A percentile compares a stretch with the other conserved stretches of the same genome.
Evolutionary conservation across 2,797 vertebrate genomes (phyloP).

Genomic region (Miichthys miiuy): DNA sequence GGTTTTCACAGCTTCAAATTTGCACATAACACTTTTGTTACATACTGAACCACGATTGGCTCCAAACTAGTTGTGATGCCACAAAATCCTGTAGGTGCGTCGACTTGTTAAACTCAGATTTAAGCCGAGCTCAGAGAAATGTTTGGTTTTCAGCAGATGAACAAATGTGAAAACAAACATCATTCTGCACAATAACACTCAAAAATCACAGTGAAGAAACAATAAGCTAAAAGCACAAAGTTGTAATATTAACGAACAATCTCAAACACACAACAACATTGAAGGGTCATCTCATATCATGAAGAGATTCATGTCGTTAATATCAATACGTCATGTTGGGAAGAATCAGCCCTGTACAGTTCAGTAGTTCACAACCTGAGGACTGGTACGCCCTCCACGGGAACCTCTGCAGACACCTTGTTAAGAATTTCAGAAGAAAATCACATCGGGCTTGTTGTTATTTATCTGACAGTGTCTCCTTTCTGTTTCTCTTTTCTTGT

Average conservation of each 20-base stretch:
- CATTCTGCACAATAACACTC: background rate
- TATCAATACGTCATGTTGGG: background rate
- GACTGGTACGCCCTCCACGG: no score
- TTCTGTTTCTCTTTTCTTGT: conserved; percentile 17
- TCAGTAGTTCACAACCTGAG: background rate
- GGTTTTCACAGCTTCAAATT: background rate
- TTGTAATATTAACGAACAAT: no score
- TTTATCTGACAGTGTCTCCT: conserved; percentile 18
- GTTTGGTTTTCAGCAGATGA: background rate
- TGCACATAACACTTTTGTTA: background rate
- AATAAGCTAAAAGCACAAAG: background rate
- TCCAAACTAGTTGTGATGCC: background rate
- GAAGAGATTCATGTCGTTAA: background rate
- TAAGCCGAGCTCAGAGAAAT: background rate
- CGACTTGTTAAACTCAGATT: background rate
- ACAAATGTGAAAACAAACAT: background rate
- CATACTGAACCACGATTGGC: background rate
- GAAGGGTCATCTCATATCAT: background rate
- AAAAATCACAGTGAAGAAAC: background rate
- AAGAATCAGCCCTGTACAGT: background rate
- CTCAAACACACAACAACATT: background rate
- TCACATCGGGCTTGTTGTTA: background rate
- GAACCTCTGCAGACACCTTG: background rate
- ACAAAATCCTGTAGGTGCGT: background rate
- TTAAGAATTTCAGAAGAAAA: background rate